phyloP scores from a whole-genome alignment of 1,140 invertebrate genomes.

The Maconellicoccus hirsutus region DNA sequence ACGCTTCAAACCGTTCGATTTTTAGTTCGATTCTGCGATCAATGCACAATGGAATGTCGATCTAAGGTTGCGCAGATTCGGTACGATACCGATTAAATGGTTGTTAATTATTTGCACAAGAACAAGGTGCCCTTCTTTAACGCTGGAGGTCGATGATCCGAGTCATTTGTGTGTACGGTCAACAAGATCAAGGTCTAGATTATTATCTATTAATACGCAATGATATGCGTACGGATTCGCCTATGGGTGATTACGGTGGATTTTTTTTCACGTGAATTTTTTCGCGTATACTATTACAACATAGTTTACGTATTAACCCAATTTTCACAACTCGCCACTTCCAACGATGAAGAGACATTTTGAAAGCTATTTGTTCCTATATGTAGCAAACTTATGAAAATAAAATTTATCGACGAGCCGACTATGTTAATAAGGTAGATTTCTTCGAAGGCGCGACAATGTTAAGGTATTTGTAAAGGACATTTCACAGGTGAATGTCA shows the following conservation, averaged over 20 bases:
- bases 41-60: background rate
- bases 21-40: background rate
- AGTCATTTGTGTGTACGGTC: constrained; percentile 8
- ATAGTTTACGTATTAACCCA: background rate
- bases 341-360: no score
- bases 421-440: no score
- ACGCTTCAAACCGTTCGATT: no score
- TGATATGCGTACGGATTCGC: background rate
- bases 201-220: constrained; percentile 7
- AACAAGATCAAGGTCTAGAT: constrained; percentile 22
- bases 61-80: constrained; percentile 2
- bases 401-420: no score
- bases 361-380: no score
- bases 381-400: no score
- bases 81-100: background rate
- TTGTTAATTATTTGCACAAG: background rate
- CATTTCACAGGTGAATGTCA: no score
- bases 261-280: background rate
- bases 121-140: constrained; percentile 11
- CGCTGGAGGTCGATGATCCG: constrained; percentile 15
- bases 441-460: no score
- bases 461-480: no score
- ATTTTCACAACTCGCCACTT: background rate
- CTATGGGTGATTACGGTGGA: constrained; percentile 4
- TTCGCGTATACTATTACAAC: background rate